Percentiles rank a stretch among this genome's conserved stretches.
phyloP scores from a whole-genome alignment of 2,888 invertebrate genomes.

The Campaea margaritaria region DNA sequence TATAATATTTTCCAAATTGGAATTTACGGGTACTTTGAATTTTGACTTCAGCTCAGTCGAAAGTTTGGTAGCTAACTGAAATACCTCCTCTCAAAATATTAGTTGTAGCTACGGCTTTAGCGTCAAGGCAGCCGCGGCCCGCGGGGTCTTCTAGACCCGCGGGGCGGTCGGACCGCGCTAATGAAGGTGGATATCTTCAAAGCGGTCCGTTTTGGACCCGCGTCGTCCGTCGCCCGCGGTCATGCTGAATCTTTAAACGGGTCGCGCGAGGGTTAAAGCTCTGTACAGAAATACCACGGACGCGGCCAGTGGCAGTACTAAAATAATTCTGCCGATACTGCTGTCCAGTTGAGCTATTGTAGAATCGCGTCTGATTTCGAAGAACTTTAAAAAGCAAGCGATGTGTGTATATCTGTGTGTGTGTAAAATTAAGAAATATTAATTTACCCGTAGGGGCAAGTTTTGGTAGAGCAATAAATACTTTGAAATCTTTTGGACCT shows the following conservation, averaged over 20 bases:
- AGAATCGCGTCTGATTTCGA: too few species aligned
- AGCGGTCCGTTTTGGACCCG: conserved; percentile 68
- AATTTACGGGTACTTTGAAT: too few species aligned
- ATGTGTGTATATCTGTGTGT: too few species aligned
- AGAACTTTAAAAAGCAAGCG: too few species aligned
- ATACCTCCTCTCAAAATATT: conserved; percentile 13
- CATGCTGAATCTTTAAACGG: conserved; percentile 80
- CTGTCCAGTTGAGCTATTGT: background rate
- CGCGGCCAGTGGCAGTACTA: background rate
- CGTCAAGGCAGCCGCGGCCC: conserved; percentile 18
- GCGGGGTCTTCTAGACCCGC: conserved; percentile 54
- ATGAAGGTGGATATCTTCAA: conserved; percentile 83
- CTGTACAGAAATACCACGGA: conserved; percentile 20
- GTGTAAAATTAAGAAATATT: too few species aligned
- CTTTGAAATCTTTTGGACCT: too few species aligned
- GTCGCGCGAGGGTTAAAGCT: conserved; percentile 55
- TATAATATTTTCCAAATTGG: too few species aligned
- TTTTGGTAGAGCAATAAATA: too few species aligned
- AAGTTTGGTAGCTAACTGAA: conserved; percentile 3
- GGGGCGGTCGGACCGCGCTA: conserved; percentile 73
- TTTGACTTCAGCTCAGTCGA: background rate
- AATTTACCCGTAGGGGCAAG: too few species aligned
- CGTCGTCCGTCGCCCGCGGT: conserved; percentile 68
- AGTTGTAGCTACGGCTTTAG: conserved; percentile 9
- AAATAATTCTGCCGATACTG: conserved; percentile 5